A percentile compares a stretch with the other conserved stretches of the same genome.
phyloP scores from a whole-genome alignment of 1,140 invertebrate genomes.

The Parapsyche elsis region DNA sequence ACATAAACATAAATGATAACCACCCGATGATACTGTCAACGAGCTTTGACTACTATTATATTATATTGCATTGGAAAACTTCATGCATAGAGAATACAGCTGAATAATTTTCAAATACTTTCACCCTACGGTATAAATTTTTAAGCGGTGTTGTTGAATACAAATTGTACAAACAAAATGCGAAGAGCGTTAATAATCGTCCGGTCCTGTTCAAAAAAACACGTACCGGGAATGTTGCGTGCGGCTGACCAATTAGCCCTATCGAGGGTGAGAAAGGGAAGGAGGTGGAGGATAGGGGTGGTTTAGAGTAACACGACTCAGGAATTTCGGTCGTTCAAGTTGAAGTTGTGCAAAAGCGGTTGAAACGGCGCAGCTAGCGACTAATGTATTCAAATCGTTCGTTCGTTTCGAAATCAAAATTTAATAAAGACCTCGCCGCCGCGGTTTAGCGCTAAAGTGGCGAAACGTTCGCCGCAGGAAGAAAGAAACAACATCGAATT shows the following conservation, averaged over 20 bases:
- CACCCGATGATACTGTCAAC: too few relatives aligned
- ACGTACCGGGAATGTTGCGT: conserved; percentile 51
- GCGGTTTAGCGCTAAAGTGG: conserved; percentile 43
- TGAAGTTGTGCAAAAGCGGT: too few relatives aligned
- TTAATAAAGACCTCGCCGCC: conserved; percentile 51
- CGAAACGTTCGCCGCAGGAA: too few relatives aligned
- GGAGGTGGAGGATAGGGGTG: neutral
- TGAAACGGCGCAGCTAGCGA: conserved; percentile 35
- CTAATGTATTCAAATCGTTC: conserved; percentile 55
- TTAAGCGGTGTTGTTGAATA: neutral
- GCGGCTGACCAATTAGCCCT: conserved; percentile 49
- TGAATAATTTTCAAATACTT: too few relatives aligned
- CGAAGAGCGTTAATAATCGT: neutral
- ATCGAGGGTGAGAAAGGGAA: neutral
- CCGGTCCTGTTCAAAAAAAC: conserved; percentile 10
- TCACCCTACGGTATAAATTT: neutral
- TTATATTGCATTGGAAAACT: too few relatives aligned
- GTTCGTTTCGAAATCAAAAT: conserved; percentile 50
- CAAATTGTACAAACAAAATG: neutral
- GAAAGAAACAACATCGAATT: conserved; percentile 49
- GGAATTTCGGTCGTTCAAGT: conserved; percentile 35
- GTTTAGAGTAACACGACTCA: conserved; percentile 36
- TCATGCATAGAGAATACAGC: too few relatives aligned
- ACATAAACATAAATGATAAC: too few relatives aligned
- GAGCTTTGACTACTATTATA: too few relatives aligned